Conservation (phyloP, 2,888 invertebrate genomes). For the Calephelis perditalis region DNA sequence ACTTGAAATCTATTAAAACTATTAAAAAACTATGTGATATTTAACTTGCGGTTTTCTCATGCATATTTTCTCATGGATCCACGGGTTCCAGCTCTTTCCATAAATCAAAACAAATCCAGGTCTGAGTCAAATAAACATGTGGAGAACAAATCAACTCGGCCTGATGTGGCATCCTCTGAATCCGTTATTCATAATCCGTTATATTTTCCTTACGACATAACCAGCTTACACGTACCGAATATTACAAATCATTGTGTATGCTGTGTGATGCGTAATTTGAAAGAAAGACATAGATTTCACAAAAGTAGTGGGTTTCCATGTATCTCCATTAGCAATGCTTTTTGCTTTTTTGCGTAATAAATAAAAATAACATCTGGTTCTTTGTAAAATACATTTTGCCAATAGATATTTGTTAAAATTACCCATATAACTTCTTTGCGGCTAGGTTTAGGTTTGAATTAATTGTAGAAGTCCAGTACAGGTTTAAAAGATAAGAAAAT, state of each 20-base stretch:
- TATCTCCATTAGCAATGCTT: not conserved
- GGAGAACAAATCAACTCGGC: not conserved
- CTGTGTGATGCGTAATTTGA: not conserved
- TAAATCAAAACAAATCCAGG: constrained; percentile 11
- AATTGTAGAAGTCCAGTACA: too few relatives aligned
- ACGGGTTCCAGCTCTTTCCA: not conserved
- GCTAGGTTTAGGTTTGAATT: too few relatives aligned
- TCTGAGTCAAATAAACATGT: constrained; percentile 4
- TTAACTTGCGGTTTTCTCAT: too few relatives aligned
- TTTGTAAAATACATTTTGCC: too few relatives aligned
- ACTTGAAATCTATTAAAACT: too few relatives aligned
- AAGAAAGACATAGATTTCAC: constrained; percentile 1
- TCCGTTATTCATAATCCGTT: constrained; percentile 9
- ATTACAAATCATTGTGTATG: not conserved
- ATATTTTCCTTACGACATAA: constrained; percentile 1
- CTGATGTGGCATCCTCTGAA: not conserved
- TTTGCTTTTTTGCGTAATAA: not conserved
- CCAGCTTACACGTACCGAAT: not conserved
- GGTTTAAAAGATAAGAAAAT: too few relatives aligned
- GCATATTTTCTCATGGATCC: too few relatives aligned
- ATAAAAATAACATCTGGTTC: not conserved
- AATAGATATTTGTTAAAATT: too few relatives aligned
- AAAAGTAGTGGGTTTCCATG: not conserved
- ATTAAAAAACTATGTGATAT: too few relatives aligned
- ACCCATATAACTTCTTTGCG: too few relatives aligned